Conservation (phyloP, 2,888 invertebrate species). For the Pocota personata region DNA sequence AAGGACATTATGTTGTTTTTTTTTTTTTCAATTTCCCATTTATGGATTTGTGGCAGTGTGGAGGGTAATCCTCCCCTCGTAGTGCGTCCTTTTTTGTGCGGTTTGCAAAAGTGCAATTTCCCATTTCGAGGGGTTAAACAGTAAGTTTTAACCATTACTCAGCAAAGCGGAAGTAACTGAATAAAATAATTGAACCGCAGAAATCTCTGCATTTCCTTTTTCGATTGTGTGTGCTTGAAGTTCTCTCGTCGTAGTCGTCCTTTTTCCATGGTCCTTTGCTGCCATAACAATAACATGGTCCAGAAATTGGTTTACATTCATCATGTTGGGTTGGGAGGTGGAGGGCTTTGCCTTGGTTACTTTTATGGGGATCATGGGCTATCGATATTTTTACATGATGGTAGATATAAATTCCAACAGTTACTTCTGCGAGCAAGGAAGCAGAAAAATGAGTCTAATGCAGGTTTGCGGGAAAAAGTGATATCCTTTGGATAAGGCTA, state of each 20-base stretch:
- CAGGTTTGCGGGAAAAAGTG: conserved; percentile 25
- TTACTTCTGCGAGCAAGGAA: conserved; percentile 48
- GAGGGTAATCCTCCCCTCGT: conserved; percentile 21
- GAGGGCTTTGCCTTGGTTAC: conserved; percentile 41
- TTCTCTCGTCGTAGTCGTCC: conserved; percentile 10
- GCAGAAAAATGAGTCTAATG: conserved; percentile 60
- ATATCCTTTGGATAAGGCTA: conserved; percentile 15
- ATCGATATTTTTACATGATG: conserved; percentile 60
- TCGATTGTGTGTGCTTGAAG: conserved; percentile 19
- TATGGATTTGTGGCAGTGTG: background rate
- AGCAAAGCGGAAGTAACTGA: conserved; percentile 66
- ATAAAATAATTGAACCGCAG: conserved; percentile 73
- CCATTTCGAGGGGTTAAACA: conserved; percentile 51
- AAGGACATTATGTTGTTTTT: conserved; percentile 15
- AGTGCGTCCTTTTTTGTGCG: background rate
- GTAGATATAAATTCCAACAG: conserved; percentile 55
- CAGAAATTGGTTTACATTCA: conserved; percentile 72
- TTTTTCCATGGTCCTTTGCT: conserved; percentile 21
- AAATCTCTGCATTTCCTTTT: conserved; percentile 65
- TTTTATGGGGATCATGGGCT: conserved; percentile 67
- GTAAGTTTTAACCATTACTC: conserved; percentile 56
- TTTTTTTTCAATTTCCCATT: conserved; percentile 15
- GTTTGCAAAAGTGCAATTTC: conserved; percentile 56
- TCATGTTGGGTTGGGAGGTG: conserved; percentile 25
- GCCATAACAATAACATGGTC: conserved; percentile 59